phyloP scores from a whole-genome alignment of 2,113 vertebrate genomes.

The Eublepharis macularius region DNA sequence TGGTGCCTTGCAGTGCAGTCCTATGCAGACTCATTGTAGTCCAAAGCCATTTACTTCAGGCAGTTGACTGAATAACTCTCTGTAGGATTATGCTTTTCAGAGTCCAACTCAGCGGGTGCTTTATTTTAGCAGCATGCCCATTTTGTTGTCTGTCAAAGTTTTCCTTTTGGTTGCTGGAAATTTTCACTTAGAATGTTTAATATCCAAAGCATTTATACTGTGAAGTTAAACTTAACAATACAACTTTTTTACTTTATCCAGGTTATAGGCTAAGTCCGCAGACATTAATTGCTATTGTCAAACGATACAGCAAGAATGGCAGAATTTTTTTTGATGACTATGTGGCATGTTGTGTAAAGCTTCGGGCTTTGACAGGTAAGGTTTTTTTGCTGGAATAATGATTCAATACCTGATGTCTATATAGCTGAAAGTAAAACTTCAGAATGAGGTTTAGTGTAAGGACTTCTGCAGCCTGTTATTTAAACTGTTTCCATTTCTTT shows the following conservation, averaged over 20 bases:
- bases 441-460: too few relatives aligned
- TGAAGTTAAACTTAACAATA: background rate
- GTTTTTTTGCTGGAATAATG: background rate
- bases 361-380: constrained; percentile 85
- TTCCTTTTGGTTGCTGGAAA: background rate
- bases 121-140: too few relatives aligned
- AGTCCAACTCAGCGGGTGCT: background rate
- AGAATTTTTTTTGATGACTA: constrained; percentile 91
- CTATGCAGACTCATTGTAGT: too few relatives aligned
- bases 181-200: background rate
- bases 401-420: background rate
- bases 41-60: too few relatives aligned
- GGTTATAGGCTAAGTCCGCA: constrained; percentile 86
- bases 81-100: too few relatives aligned
- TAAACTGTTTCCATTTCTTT: background rate
- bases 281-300: constrained; percentile 78
- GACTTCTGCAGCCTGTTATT: too few relatives aligned
- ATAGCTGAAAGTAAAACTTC: background rate
- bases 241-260: constrained; percentile 49
- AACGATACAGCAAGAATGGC: constrained; percentile 86
- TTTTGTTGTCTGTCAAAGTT: background rate
- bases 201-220: background rate
- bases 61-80: too few relatives aligned
- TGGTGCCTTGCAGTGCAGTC: too few relatives aligned
- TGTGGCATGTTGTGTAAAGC: constrained; percentile 90